phyloP scores from a whole-genome alignment of 1,140 invertebrate species.

The Pseudobourletiella spinata region DNA sequence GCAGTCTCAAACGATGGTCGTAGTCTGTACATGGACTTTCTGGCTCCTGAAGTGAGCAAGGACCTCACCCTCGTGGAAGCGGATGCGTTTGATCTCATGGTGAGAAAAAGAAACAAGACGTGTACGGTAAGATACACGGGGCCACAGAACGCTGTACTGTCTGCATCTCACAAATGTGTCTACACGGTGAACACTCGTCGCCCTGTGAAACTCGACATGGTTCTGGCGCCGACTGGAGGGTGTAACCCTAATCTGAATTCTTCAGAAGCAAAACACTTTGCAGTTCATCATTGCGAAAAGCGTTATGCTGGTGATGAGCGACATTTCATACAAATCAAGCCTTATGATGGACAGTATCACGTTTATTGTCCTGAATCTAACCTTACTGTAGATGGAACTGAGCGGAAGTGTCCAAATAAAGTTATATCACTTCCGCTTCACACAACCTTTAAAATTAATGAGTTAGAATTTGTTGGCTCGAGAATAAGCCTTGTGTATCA shows the following conservation, averaged over 20 bases:
- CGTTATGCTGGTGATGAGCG: not conserved
- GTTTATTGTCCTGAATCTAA: slow-evolving; percentile 13
- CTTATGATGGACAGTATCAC: not conserved
- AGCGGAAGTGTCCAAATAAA: not conserved
- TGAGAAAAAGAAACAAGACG: not conserved
- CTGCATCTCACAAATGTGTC: slow-evolving; percentile 2
- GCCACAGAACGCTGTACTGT: slow-evolving; percentile 10
- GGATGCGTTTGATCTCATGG: slow-evolving; percentile 12
- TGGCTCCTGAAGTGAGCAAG: not conserved
- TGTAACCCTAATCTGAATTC: not conserved
- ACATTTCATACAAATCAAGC: slow-evolving; percentile 12
- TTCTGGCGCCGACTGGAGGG: not conserved
- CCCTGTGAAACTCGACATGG: not conserved
- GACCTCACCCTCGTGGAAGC: slow-evolving; percentile 5
- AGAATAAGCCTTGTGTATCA: not conserved
- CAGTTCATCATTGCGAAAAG: not conserved
- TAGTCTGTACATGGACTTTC: slow-evolving; percentile 11
- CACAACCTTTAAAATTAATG: slow-evolving; percentile 16
- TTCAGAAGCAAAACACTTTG: not conserved
- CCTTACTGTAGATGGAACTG: slow-evolving; percentile 3
- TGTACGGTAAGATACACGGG: slow-evolving; percentile 11
- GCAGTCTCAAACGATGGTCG: not conserved
- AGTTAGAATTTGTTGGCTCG: not conserved
- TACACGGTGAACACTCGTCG: not conserved
- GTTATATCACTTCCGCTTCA: slow-evolving; percentile 3